phyloP scores from a whole-genome alignment of 2,888 invertebrate species.

The Cheilosia soror region DNA sequence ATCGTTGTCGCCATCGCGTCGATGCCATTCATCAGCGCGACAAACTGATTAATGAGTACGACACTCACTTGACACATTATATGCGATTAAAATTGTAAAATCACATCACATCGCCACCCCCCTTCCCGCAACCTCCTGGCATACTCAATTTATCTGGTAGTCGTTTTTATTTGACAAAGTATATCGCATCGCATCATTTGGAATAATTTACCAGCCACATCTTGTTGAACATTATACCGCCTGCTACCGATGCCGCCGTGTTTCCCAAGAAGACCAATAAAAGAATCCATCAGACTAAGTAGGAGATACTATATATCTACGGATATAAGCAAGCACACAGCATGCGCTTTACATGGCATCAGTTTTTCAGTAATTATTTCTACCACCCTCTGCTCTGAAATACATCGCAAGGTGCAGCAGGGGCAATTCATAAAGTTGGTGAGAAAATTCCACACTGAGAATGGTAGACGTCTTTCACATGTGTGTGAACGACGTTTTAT shows the following conservation, averaged over 20 bases:
- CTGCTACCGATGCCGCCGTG: background rate
- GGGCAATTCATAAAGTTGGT: too few relatives aligned
- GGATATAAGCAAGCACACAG: background rate
- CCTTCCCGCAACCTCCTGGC: conserved; percentile 13
- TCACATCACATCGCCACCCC: conserved; percentile 39
- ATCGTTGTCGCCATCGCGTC: conserved; percentile 44
- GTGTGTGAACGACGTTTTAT: too few relatives aligned
- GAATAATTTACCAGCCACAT: conserved; percentile 66
- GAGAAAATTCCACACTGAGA: too few relatives aligned
- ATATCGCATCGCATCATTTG: conserved; percentile 62
- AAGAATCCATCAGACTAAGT: conserved; percentile 24
- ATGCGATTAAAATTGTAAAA: conserved; percentile 67
- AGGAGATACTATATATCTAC: background rate
- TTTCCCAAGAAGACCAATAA: conserved; percentile 33
- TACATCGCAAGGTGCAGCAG: too few relatives aligned
- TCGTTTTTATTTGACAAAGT: conserved; percentile 68
- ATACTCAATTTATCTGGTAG: conserved; percentile 39
- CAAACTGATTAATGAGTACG: conserved; percentile 69
- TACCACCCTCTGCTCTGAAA: too few relatives aligned
- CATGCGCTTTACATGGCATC: background rate
- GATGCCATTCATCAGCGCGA: conserved; percentile 47
- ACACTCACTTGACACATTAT: conserved; percentile 68
- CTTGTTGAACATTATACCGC: conserved; percentile 20
- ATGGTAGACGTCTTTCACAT: too few relatives aligned
- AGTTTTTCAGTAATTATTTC: background rate